phyloP scores from a whole-genome alignment of 2,113 vertebrate species.

The Cavia porcellus region DNA sequence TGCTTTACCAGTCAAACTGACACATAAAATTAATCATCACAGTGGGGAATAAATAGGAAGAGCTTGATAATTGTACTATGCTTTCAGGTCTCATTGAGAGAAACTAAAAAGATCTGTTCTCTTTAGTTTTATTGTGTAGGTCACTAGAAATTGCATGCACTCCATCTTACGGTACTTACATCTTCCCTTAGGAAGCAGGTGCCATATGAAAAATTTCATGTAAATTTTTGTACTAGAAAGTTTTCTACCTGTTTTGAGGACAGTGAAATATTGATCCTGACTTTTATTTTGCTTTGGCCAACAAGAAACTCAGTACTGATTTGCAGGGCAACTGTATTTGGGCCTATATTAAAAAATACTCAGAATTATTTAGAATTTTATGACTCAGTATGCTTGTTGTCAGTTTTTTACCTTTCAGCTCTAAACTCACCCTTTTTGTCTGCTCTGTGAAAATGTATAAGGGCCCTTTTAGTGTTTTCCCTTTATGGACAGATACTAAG shows the following conservation, averaged over 20 bases:
- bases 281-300: constrained; percentile 4
- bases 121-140: background rate
- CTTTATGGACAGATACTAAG: background rate
- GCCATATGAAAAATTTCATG: background rate
- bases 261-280: background rate
- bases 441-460: background rate
- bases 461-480: constrained; percentile 29
- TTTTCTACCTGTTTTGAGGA: background rate
- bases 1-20: background rate
- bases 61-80: background rate
- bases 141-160: background rate
- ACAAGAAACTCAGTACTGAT: constrained; percentile 6
- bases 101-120: background rate
- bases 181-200: background rate
- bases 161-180: background rate
- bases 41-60: background rate
- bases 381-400: background rate
- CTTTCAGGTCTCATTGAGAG: background rate
- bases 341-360: background rate
- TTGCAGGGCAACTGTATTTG: background rate
- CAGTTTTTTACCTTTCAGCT: background rate
- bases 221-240: constrained; percentile 15
- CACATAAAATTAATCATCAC: background rate
- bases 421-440: background rate
- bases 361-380: background rate